phyloP scores from a whole-genome alignment of 2,113 vertebrate genomes.

The Ciconia stormi region DNA sequence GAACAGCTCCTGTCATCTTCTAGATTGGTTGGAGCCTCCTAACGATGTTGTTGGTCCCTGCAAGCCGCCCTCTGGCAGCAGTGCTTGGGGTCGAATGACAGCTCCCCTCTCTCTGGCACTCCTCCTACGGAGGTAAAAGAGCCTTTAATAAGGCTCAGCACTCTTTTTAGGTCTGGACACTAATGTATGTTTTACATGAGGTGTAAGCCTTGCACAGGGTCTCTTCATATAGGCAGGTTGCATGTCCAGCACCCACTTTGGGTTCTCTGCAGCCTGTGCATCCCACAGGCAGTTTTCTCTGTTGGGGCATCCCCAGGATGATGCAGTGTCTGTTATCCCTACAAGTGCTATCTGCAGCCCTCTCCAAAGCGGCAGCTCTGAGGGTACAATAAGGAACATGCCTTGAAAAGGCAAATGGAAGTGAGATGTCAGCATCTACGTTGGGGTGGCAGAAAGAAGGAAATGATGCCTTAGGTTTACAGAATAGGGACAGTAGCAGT shows the following conservation, averaged over 20 bases:
- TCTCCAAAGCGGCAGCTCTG: background rate
- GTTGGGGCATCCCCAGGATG: background rate
- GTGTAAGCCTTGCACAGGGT: background rate
- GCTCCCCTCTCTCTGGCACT: background rate
- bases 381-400: background rate
- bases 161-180: background rate
- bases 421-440: background rate
- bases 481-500: background rate
- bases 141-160: background rate
- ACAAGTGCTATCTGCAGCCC: background rate
- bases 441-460: background rate
- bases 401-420: background rate
- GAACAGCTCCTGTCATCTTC: slow-evolving; percentile 30
- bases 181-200: background rate
- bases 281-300: background rate
- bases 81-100: background rate
- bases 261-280: background rate
- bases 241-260: background rate
- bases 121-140: background rate
- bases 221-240: background rate
- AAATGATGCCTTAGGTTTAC: background rate
- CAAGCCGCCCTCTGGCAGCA: background rate
- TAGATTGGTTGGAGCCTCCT: slow-evolving; percentile 1
- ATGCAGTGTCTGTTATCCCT: background rate
- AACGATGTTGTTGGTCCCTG: background rate